These are phyloP conservation scores for Lutraria lutraria DNA, from an alignment of 2,888 invertebrate species.

Conservation along the genomic window DNA sequence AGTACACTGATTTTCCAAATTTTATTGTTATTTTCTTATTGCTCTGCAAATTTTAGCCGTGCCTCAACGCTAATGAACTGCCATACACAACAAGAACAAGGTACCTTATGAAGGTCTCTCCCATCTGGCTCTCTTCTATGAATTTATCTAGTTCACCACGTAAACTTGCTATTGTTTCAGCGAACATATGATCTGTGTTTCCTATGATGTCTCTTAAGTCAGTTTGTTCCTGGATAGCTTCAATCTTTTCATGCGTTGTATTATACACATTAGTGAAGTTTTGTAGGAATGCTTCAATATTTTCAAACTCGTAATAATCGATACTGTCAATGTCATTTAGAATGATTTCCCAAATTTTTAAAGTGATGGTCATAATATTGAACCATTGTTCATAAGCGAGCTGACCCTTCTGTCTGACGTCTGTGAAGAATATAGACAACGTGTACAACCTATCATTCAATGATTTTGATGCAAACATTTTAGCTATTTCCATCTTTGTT, in stretches of 20 bases:
- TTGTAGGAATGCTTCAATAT: slow-evolving; percentile 56
- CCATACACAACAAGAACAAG: background rate
- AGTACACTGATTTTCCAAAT: too few relatives aligned
- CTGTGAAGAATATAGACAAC: slow-evolving; percentile 71
- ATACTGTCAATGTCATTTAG: slow-evolving; percentile 64
- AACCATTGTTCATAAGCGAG: slow-evolving; percentile 70
- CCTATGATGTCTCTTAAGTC: slow-evolving; percentile 63
- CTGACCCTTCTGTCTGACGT: slow-evolving; percentile 69
- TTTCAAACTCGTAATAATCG: slow-evolving; percentile 61
- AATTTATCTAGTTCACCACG: slow-evolving; percentile 64
- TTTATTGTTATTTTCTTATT: too few relatives aligned
- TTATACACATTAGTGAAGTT: slow-evolving; percentile 50
- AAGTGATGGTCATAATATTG: slow-evolving; percentile 45
- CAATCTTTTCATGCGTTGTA: slow-evolving; percentile 35
- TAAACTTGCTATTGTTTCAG: slow-evolving; percentile 61
- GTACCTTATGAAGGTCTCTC: slow-evolving; percentile 72
- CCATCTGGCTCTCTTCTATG: slow-evolving; percentile 64
- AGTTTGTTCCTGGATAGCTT: slow-evolving; percentile 43
- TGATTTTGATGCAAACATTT: slow-evolving; percentile 52
- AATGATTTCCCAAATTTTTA: slow-evolving; percentile 68
- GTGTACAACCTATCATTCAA: slow-evolving; percentile 56
- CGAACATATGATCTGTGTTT: slow-evolving; percentile 67
- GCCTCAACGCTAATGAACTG: too few relatives aligned
- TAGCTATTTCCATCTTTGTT: slow-evolving; percentile 62
- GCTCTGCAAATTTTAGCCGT: too few relatives aligned